Evolutionary conservation across 2,113 vertebrate species (phyloP).

Genomic region (Strigops habroptila): DNA sequence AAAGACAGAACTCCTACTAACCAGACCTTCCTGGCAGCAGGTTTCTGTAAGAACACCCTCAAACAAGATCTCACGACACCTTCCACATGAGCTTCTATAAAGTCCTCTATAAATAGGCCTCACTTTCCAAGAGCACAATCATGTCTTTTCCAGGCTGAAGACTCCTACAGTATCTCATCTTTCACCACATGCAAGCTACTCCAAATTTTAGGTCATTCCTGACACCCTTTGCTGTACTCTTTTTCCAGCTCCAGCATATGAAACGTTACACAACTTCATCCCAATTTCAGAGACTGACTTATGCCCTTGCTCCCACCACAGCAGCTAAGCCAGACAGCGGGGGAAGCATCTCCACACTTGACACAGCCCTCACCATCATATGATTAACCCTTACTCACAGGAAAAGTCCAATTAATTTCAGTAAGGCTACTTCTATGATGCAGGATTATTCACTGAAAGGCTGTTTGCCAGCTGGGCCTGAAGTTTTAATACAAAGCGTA

Average conservation of each 20-base stretch:
- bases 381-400: conserved; percentile 19
- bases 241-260: background rate
- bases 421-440: background rate
- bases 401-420: conserved; percentile 8
- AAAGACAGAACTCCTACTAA: background rate
- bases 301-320: background rate
- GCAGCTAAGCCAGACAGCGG: background rate
- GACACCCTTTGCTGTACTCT: background rate
- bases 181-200: background rate
- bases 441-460: conserved; percentile 24
- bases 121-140: background rate
- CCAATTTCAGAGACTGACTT: rapidly evolving
- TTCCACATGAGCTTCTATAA: background rate
- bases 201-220: background rate
- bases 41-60: background rate
- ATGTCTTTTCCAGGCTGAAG: background rate
- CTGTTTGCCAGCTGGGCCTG: background rate
- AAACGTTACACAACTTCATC: background rate
- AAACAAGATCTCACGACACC: background rate
- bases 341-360: background rate
- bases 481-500: conserved; percentile 3
- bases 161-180: background rate
- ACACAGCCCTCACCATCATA: background rate
- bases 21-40: background rate
- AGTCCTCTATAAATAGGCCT: background rate